These are phyloP conservation scores for Trachymyrmex cornetzi DNA, from an alignment of 1,140 invertebrate species.

Conservation along the genomic window DNA sequence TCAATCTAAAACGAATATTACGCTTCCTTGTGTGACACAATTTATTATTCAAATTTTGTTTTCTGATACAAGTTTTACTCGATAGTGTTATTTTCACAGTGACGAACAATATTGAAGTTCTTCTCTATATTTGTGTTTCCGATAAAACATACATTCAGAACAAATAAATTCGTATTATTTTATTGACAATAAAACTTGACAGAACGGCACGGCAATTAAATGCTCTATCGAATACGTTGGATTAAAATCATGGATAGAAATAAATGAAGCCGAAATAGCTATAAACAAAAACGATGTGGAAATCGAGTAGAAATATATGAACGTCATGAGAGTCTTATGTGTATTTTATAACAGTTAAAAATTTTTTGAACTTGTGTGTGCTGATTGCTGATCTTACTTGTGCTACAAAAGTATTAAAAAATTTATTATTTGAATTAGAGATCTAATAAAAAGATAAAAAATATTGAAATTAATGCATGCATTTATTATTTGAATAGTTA, in stretches of 20 bases:
- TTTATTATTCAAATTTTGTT: slow-evolving; percentile 41
- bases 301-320: background rate
- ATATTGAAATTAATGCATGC: too few species aligned
- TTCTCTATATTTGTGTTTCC: slow-evolving; percentile 9
- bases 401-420: background rate
- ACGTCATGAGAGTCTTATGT: background rate
- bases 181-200: slow-evolving; percentile 47
- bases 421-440: too few species aligned
- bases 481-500: too few species aligned
- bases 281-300: background rate
- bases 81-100: slow-evolving; percentile 6
- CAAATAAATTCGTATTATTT: slow-evolving; percentile 23
- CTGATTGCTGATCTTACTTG: background rate
- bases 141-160: background rate
- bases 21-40: background rate
- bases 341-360: background rate
- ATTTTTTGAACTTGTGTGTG: background rate
- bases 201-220: background rate
- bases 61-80: slow-evolving; percentile 10
- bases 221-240: background rate
- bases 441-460: too few species aligned
- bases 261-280: background rate
- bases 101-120: background rate
- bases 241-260: slow-evolving; percentile 34
- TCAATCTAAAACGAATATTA: slow-evolving; percentile 89